Evolutionary conservation across 2,888 invertebrate genomes (phyloP), one percentile per base, ranked within the genome.

Genomic region (Calephelis perditalis): DNA sequence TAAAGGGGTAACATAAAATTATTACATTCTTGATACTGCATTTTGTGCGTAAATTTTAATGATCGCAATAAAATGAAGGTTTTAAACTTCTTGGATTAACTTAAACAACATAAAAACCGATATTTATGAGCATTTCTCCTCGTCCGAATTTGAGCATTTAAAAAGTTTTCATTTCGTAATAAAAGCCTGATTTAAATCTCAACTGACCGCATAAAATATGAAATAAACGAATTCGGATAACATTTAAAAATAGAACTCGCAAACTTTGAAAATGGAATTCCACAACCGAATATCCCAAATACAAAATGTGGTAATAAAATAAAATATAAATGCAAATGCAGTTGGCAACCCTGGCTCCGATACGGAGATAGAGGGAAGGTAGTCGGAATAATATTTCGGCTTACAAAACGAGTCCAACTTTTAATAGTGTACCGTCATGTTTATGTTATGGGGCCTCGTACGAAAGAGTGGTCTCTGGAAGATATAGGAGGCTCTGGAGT

Each of bases 351-450:
- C 89, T 89, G 72, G 65, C 62, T 65, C 70, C 73, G 77, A 75
- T 76, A 73, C 69, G 63, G 67, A 82, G 84, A 85, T 83, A 86
- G 82, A 85, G 75, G 78, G 77, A 85, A 86, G 89, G 88, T 87
- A 81, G 80, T 78, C 81, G 81, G 87, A 85, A 89, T 88, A 89
- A 88, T 90, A 90, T 89, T 89, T 90, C 84, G 89, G 88, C 87
- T 87, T 80, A 86, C 88, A 83, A 79, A 88, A 89, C 86, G 88
- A 86, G 85, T 86, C 87, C 81, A 90, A 90, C 79, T 90, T 90
- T 90, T 89, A 90, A 90, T 90, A 90, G 89, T 88, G 86, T 86
- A 81, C 73, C 78, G 76, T 78, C 76, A 84, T 90, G 86, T 90
- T 90, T 89, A 90, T 90, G 90, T 83, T 86, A 86, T 82, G 75